Evolutionary conservation across 2,113 vertebrate genomes (phyloP).

Genomic region (Forbesichthys papilliferus): DNA sequence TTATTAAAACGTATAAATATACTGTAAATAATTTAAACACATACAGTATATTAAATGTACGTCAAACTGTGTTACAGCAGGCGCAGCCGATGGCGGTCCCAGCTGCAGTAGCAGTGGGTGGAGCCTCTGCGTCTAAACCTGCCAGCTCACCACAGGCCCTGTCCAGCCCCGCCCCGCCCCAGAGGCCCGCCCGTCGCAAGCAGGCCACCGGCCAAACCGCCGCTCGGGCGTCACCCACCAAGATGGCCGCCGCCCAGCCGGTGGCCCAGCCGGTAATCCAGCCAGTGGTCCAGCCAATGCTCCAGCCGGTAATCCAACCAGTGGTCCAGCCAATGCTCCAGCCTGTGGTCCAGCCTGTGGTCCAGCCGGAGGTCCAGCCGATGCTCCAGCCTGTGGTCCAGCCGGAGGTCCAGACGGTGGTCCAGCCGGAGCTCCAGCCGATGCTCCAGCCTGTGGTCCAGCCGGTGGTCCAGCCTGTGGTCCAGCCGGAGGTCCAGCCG

Average conservation of each 20-base stretch:
- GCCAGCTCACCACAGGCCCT: slow-evolving; percentile 46
- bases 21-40: too few relatives aligned
- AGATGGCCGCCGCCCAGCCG: neutral
- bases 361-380: neutral
- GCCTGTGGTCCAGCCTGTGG: too few relatives aligned
- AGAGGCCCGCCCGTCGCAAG: slow-evolving; percentile 76
- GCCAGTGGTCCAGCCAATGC: neutral
- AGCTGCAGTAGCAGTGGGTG: slow-evolving; percentile 37
- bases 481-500: too few relatives aligned
- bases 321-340: neutral
- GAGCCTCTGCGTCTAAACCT: slow-evolving; percentile 47
- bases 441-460: too few relatives aligned
- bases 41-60: too few relatives aligned
- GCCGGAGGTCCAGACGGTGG: neutral
- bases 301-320: neutral
- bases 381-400: neutral
- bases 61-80: slow-evolving; percentile 36
- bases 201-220: slow-evolving; percentile 36
- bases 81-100: slow-evolving; percentile 45
- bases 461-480: too few relatives aligned
- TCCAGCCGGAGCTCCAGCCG: neutral
- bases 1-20: too few relatives aligned
- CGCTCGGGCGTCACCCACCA: slow-evolving; percentile 47
- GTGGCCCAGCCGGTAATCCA: too few relatives aligned
- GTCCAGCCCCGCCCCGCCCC: slow-evolving; percentile 74